phyloP scores from a whole-genome alignment of 1,140 invertebrate genomes.

The Aradophagus sp. region DNA sequence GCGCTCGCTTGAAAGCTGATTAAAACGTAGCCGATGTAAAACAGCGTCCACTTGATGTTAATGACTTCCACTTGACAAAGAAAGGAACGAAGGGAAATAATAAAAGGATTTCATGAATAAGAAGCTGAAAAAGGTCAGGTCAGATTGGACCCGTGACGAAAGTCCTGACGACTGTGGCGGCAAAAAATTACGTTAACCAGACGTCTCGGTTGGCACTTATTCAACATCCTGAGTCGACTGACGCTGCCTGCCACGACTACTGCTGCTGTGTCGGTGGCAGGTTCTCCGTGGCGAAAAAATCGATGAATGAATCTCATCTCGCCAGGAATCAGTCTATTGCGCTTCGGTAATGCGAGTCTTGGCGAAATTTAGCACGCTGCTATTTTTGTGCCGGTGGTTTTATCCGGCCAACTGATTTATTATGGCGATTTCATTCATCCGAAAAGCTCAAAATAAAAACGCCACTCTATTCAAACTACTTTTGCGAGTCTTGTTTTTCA shows the following conservation, averaged over 20 bases:
- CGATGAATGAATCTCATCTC: constrained; percentile 70
- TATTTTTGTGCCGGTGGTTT: constrained; percentile 33
- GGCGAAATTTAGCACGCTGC: constrained; percentile 31
- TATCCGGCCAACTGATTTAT: constrained; percentile 6
- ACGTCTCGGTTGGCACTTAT: constrained; percentile 66
- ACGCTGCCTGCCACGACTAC: constrained; percentile 55
- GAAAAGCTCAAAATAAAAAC: constrained; percentile 3
- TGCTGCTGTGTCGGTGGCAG: constrained; percentile 59
- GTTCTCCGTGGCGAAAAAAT: constrained; percentile 66
- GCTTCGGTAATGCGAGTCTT: constrained; percentile 34
- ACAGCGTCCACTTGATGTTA: no score
- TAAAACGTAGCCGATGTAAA: no score
- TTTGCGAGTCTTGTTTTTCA: no score
- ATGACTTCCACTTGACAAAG: no score
- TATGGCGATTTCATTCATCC: constrained; percentile 14
- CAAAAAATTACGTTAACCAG: constrained; percentile 68
- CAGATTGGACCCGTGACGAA: constrained; percentile 63
- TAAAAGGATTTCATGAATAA: constrained; percentile 34
- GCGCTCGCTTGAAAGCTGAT: no score
- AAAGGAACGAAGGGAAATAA: constrained; percentile 9
- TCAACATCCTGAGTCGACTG: constrained; percentile 62
- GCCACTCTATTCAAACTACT: no score
- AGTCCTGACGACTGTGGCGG: constrained; percentile 52
- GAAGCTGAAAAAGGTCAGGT: constrained; percentile 56
- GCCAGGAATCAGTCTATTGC: constrained; percentile 62